Base-by-base conservation (phyloP, 2,888 invertebrate species). In the Acrobasis suavella region DNA sequence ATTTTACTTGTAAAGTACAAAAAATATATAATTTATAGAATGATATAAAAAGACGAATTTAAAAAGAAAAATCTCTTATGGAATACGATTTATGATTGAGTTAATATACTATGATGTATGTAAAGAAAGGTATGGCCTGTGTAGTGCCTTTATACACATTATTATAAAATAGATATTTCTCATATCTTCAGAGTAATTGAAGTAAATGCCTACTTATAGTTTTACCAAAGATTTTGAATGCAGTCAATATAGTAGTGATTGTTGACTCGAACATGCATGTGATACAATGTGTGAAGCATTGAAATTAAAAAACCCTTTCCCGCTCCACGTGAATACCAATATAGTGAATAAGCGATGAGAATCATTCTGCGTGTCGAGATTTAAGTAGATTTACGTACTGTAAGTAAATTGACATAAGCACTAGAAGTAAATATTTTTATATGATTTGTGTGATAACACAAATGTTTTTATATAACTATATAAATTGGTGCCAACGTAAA, bases 401-500 rank as follows among this genome's bases (percentile, higher is more conserved):
- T 89, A 86, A 87, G 85, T 86, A 81, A 89, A 86, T 87, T 86
- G 84, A 87, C 87, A 83, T 82, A 85, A 86, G 74, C 80, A 84
- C 81, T 85, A 74, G 89, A 88, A 86, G 89, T 84, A 85, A 87
- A 88, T 91, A 90, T 91, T 91, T 91, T 91, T 91, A 88, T 91
- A 91, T 82, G 68, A 67, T 77, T 87, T 88, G 89, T 89, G 89
- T 82, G 77, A 71, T 73, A 75, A 88, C 89, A 86, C 91, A 88
- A 87, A 86, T 86, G 85, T 89, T 91, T 87, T 87, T 88, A 83
- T 87, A 85, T 84, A 77, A 85, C 75, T 86, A 84, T 87, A 83
- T 86, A 80, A 89, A 87, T 87, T 81, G 91, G 91, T 92, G 91
- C 91, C 91, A 92, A 92, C 90, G 89, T 91, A 86, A 90, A 87